Conservation (phyloP, 2,888 invertebrate genomes). For the Charanyca ferruginea region DNA sequence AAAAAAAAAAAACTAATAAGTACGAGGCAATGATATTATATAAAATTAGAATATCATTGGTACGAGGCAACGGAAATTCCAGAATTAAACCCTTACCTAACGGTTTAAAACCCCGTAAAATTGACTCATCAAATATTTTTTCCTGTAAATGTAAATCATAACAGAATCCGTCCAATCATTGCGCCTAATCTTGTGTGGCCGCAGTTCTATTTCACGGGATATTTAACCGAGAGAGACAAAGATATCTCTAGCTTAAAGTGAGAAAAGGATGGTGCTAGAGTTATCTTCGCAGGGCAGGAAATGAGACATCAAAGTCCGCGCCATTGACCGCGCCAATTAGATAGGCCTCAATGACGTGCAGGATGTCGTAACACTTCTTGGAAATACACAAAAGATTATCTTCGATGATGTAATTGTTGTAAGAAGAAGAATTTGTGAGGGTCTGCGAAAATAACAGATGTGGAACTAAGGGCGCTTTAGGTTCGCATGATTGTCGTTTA, state of each 20-base stretch:
- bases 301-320: constrained; percentile 70
- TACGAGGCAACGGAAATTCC: not conserved
- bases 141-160: constrained; percentile 10
- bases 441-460: not conserved
- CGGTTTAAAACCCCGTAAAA: constrained; percentile 19
- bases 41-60: too few relatives aligned
- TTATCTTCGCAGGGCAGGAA: constrained; percentile 70
- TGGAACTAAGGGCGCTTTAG: too few relatives aligned
- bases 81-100: not conserved
- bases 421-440: constrained; percentile 16
- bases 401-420: constrained; percentile 58
- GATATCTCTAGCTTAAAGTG: not conserved
- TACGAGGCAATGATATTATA: too few relatives aligned
- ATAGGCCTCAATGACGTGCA: constrained; percentile 55
- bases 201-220: constrained; percentile 56
- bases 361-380: constrained; percentile 55
- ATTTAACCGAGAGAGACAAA: constrained; percentile 38
- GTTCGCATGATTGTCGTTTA: too few relatives aligned
- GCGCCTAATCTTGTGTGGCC: constrained; percentile 65
- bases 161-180: constrained; percentile 62
- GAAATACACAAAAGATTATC: constrained; percentile 58
- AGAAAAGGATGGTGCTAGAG: constrained; percentile 30
- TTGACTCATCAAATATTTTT: constrained; percentile 5
- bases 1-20: too few relatives aligned
- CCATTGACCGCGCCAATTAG: constrained; percentile 73